Evolutionary conservation across 1,140 invertebrate genomes (phyloP).

Genomic region (Leptopilina clavipes): DNA sequence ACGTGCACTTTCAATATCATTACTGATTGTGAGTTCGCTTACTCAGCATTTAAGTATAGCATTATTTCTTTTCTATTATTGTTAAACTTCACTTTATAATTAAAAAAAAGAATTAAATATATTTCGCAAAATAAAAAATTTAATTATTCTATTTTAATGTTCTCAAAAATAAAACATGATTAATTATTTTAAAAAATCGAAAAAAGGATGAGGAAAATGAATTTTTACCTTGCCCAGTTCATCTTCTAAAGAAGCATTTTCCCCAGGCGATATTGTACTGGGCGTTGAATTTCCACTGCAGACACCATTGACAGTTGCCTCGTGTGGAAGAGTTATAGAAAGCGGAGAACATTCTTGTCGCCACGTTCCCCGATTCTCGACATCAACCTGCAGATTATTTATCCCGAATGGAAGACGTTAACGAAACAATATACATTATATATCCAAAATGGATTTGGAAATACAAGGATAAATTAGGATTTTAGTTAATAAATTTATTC

Average conservation of each 20-base stretch:
- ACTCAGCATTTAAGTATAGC: slow-evolving; percentile 23
- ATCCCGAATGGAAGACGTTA: not conserved
- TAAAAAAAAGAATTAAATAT: too few relatives aligned
- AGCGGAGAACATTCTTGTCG: slow-evolving; percentile 72
- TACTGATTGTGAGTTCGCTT: slow-evolving; percentile 14
- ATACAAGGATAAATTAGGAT: slow-evolving; percentile 11
- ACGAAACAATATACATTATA: not conserved
- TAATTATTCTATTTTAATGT: too few relatives aligned
- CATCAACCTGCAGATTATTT: slow-evolving; percentile 58
- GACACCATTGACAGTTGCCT: slow-evolving; percentile 70
- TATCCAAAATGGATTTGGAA: not conserved
- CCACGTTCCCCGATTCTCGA: slow-evolving; percentile 63
- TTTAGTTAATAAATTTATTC: not conserved
- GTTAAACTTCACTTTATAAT: not conserved
- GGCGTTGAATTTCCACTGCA: slow-evolving; percentile 77
- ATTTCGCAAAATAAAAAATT: not conserved
- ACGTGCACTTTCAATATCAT: slow-evolving; percentile 18
- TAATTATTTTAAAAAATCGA: too few relatives aligned
- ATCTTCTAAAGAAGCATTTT: slow-evolving; percentile 75
- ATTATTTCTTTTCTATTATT: not conserved
- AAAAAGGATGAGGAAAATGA: too few relatives aligned
- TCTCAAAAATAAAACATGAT: too few relatives aligned
- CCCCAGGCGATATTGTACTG: slow-evolving; percentile 78
- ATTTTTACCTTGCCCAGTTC: slow-evolving; percentile 75
- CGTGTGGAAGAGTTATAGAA: slow-evolving; percentile 69